Evolutionary conservation across 2,888 invertebrate genomes (phyloP).

Genomic region (Cephus spinipes): DNA sequence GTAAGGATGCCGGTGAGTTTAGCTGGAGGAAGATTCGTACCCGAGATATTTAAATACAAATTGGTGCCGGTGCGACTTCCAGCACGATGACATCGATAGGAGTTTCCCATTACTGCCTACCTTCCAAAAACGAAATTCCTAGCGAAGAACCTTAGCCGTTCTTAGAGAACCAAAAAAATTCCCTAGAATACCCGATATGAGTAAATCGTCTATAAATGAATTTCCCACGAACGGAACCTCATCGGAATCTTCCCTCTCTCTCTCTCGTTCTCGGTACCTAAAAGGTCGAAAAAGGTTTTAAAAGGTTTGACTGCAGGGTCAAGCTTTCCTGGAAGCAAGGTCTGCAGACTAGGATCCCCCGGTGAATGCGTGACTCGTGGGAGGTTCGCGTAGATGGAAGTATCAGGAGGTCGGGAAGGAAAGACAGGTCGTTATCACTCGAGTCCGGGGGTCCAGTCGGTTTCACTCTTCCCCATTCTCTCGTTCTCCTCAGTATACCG

Average conservation of each 20-base stretch:
- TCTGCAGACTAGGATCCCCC: neutral
- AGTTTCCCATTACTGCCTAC: neutral
- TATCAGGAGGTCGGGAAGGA: slow-evolving; percentile 25
- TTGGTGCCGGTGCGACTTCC: neutral
- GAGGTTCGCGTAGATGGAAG: slow-evolving; percentile 28
- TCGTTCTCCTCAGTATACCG: slow-evolving; percentile 2
- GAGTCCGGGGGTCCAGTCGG: slow-evolving; percentile 23
- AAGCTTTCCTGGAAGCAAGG: neutral
- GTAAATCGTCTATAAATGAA: neutral
- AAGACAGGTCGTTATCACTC: slow-evolving; percentile 30
- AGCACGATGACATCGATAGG: neutral
- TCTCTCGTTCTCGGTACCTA: neutral
- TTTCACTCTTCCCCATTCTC: slow-evolving; percentile 1
- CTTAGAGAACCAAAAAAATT: neutral
- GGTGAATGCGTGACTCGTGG: slow-evolving; percentile 13
- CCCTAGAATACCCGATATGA: neutral
- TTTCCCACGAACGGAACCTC: neutral
- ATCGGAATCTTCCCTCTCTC: neutral
- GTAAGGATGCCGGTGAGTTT: neutral
- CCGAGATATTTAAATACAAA: neutral
- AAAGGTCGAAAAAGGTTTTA: neutral
- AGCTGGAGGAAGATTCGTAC: neutral
- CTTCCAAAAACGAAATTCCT: neutral
- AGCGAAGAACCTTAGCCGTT: neutral
- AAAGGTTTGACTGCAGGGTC: neutral